These are phyloP conservation scores for Ptychadena robeensis DNA, from an alignment of 2,797 vertebrate genomes.

Conservation along the genomic window DNA sequence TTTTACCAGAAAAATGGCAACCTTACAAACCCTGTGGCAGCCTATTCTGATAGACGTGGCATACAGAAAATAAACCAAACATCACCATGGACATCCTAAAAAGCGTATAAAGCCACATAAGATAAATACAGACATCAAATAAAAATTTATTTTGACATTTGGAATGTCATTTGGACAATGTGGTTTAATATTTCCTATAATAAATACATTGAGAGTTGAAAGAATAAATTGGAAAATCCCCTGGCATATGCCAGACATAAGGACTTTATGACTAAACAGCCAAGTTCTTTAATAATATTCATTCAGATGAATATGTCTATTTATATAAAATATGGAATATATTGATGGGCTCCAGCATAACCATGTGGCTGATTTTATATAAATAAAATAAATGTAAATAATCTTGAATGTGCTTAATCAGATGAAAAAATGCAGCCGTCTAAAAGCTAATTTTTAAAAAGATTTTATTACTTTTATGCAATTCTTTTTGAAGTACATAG, in stretches of 20 bases:
- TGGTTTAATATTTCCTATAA: constrained; percentile 24
- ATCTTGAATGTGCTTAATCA: not conserved
- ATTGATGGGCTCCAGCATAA: not conserved
- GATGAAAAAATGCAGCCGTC: not conserved
- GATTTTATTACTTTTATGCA: not conserved
- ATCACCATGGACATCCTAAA: not conserved
- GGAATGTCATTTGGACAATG: constrained; percentile 30
- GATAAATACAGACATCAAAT: not conserved
- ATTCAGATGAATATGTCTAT: not conserved
- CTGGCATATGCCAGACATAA: constrained; percentile 22
- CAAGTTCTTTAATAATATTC: not conserved
- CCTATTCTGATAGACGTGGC: not conserved
- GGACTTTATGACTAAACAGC: not conserved
- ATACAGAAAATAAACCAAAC: not conserved
- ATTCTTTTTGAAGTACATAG: no score
- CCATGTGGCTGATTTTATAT: not conserved
- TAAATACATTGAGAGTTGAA: constrained; percentile 4
- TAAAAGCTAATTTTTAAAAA: not conserved
- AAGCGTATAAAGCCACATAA: not conserved
- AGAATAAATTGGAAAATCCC: constrained; percentile 19
- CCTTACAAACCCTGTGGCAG: no score
- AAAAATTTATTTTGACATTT: constrained; percentile 33
- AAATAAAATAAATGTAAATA: not conserved
- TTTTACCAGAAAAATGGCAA: no score
- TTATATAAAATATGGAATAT: not conserved